Percentiles rank a stretch among this genome's conserved stretches.
Evolutionary conservation across 2,113 vertebrate genomes (phyloP).

Genomic region (Notarius lentiginosus): DNA sequence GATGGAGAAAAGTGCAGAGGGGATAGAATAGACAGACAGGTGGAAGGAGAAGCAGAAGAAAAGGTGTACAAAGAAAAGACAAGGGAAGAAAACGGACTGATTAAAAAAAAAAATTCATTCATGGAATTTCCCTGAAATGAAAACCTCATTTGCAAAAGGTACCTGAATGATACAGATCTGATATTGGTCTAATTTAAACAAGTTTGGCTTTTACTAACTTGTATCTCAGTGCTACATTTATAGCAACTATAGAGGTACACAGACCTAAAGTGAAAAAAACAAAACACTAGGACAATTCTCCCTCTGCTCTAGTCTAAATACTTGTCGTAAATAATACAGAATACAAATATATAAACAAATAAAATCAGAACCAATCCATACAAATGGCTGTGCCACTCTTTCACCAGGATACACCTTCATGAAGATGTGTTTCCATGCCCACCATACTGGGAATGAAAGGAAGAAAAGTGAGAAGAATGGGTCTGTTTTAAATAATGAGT

Average conservation of each 20-base stretch:
- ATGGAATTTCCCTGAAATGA: not conserved
- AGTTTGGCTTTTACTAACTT: not conserved
- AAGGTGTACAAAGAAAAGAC: not conserved
- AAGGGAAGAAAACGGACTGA: not conserved
- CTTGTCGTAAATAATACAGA: not conserved
- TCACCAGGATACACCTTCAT: not conserved
- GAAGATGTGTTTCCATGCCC: constrained; percentile 12
- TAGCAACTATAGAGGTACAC: not conserved
- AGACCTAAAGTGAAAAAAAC: not conserved
- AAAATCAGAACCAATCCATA: not conserved
- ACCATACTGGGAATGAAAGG: constrained; percentile 5
- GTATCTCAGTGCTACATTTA: not conserved
- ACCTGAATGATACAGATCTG: not conserved
- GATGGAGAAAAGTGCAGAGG: not conserved
- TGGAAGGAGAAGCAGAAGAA: constrained; percentile 5
- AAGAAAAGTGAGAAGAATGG: constrained; percentile 31
- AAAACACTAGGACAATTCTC: not conserved
- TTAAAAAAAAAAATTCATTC: not conserved
- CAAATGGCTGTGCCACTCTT: not conserved
- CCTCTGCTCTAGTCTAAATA: not conserved
- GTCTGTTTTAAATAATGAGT: constrained; percentile 55
- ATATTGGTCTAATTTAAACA: not conserved
- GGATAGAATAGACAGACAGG: not conserved
- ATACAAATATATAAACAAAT: not conserved
- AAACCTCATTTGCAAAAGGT: not conserved